Evolutionary conservation across 2,797 vertebrate species (phyloP).

Genomic region (Cryptoprocta ferox): DNA sequence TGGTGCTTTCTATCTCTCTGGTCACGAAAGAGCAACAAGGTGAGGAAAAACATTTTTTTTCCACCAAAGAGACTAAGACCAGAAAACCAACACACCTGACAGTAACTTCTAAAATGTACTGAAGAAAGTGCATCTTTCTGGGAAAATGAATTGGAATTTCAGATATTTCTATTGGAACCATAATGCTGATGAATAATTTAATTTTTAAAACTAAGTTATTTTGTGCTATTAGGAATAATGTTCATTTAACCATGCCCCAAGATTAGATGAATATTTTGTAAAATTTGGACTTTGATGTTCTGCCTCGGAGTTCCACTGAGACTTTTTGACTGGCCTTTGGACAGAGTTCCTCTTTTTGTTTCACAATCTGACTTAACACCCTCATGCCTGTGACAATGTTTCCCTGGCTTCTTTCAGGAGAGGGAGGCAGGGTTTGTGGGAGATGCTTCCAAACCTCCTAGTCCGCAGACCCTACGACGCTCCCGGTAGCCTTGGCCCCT

Average conservation of each 20-base stretch:
- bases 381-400: neutral
- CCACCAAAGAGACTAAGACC: neutral
- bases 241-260: neutral
- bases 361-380: neutral
- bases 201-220: neutral
- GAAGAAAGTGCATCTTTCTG: neutral
- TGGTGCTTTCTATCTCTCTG: slow-evolving; percentile 60
- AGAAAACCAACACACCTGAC: slow-evolving; percentile 4
- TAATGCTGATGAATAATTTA: neutral
- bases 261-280: neutral
- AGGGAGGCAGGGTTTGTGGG: neutral
- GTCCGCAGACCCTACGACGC: neutral
- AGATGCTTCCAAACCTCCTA: neutral
- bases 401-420: neutral
- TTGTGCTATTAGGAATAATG: neutral
- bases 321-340: neutral
- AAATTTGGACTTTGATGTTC: neutral
- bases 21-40: slow-evolving; percentile 39
- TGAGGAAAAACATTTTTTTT: neutral
- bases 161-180: neutral
- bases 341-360: neutral
- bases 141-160: slow-evolving; percentile 36
- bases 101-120: slow-evolving; percentile 20
- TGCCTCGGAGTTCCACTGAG: neutral
- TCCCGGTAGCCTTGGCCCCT: neutral